These are phyloP conservation scores for Ypsolopha scabrella DNA, from an alignment of 2,888 invertebrate genomes.

Conservation along the genomic window DNA sequence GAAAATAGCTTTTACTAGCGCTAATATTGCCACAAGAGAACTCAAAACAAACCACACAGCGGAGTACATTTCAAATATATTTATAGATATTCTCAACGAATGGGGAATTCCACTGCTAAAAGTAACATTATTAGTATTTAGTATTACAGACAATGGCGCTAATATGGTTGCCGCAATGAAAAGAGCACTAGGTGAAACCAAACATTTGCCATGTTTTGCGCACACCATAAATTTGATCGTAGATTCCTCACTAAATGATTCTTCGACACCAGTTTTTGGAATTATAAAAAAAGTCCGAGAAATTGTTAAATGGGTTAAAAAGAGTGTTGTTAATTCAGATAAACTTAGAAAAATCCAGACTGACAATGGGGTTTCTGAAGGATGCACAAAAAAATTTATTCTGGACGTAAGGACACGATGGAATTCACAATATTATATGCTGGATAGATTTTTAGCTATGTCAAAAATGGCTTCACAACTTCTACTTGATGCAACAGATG, in stretches of 20 bases:
- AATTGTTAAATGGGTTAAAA: slow-evolving; percentile 4
- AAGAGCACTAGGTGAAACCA: slow-evolving; percentile 6
- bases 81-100: slow-evolving; percentile 2
- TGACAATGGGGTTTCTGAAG: slow-evolving; percentile 1
- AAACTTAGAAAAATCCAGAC: slow-evolving; percentile 6
- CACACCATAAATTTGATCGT: slow-evolving; percentile 3
- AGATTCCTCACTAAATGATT: neutral
- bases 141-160: slow-evolving; percentile 7
- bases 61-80: slow-evolving; percentile 1
- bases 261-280: neutral
- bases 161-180: slow-evolving; percentile 7
- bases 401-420: slow-evolving; percentile 7
- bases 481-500: slow-evolving; percentile 9
- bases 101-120: slow-evolving; percentile 3
- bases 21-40: slow-evolving; percentile 3
- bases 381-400: slow-evolving; percentile 6
- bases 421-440: slow-evolving; percentile 9
- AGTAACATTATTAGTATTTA: neutral
- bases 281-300: slow-evolving; percentile 1
- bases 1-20: neutral
- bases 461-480: slow-evolving; percentile 10
- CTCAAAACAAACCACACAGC: slow-evolving; percentile 1
- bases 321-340: slow-evolving; percentile 5
- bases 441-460: slow-evolving; percentile 6
- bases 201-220: slow-evolving; percentile 10